Conservation (phyloP, 2,888 invertebrate species). For the Nezara viridula region DNA sequence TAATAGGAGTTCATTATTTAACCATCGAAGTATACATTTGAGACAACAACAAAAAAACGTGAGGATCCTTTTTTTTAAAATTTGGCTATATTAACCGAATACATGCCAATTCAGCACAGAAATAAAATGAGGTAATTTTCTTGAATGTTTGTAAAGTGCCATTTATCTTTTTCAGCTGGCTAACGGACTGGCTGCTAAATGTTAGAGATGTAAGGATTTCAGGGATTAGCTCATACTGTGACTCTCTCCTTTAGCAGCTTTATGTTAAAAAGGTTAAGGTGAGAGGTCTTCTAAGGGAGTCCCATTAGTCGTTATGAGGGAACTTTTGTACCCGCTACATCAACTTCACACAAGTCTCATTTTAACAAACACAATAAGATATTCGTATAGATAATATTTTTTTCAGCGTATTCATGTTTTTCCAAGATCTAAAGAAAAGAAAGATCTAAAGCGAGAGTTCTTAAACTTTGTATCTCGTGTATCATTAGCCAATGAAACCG, state of each 20-base stretch:
- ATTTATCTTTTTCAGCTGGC: not conserved
- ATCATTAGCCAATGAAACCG: too few species aligned
- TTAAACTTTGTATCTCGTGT: not conserved
- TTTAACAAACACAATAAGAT: not conserved
- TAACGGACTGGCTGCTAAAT: not conserved
- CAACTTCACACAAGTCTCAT: not conserved
- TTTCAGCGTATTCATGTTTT: not conserved
- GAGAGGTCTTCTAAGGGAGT: not conserved
- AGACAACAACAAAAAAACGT: too few species aligned
- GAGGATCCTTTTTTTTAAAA: not conserved
- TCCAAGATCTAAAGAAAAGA: not conserved
- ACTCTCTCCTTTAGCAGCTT: not conserved
- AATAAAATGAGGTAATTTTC: not conserved
- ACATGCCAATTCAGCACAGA: not conserved
- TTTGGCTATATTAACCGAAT: not conserved
- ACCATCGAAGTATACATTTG: too few species aligned
- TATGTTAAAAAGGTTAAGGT: slow-evolving; percentile 34
- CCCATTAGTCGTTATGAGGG: not conserved
- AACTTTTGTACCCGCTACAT: not conserved
- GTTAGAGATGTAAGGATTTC: not conserved
- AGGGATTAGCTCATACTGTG: not conserved
- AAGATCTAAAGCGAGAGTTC: not conserved
- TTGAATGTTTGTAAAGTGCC: not conserved
- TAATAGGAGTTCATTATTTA: too few species aligned
- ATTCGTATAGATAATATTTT: not conserved